Percentiles rank a stretch among this genome's conserved stretches.
Conservation (phyloP, 2,888 invertebrate genomes). For the Listrodromus nycthemerus region DNA sequence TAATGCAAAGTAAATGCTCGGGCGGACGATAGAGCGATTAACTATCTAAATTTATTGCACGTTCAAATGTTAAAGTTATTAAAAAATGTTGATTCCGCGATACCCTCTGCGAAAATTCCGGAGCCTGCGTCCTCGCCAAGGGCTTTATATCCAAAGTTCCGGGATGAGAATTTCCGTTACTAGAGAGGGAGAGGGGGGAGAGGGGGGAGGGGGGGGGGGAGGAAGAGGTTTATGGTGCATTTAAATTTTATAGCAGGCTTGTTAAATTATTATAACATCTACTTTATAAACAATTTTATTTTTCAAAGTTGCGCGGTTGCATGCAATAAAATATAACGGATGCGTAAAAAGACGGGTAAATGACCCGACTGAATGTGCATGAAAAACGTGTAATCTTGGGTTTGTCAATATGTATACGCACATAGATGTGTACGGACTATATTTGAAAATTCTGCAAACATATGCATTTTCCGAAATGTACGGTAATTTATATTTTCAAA, state of each 20-base stretch:
- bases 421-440: no score
- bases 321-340: background rate
- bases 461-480: background rate
- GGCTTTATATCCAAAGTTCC: constrained; percentile 53
- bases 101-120: constrained; percentile 27
- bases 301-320: constrained; percentile 3
- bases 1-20: background rate
- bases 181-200: background rate
- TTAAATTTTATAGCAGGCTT: constrained; percentile 48
- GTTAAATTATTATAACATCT: constrained; percentile 27
- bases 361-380: no score
- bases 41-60: background rate
- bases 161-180: constrained; percentile 23
- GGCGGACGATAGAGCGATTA: background rate
- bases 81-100: constrained; percentile 6
- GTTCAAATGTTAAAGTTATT: background rate
- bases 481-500: background rate
- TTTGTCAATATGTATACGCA: no score
- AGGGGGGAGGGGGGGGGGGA: background rate
- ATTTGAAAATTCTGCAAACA: background rate
- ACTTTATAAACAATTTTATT: background rate
- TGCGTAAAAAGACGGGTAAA: background rate
- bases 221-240: constrained; percentile 34
- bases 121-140: background rate
- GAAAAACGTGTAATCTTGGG: no score